Conservation (phyloP, 2,797 vertebrate genomes). For the Clarias pachynema region DNA sequence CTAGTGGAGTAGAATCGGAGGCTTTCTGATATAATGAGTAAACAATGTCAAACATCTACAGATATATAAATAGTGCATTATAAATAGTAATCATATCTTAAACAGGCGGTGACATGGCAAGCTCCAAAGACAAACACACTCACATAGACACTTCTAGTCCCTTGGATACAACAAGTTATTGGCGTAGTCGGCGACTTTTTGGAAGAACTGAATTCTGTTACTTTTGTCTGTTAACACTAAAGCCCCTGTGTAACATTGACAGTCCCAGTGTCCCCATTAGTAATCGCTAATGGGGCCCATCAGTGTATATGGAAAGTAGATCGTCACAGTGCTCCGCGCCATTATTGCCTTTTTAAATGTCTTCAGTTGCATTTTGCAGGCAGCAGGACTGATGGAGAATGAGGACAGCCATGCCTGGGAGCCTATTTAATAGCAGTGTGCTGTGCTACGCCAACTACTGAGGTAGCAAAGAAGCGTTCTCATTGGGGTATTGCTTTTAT, state of each 20-base stretch:
- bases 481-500: not conserved
- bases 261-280: not conserved
- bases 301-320: not conserved
- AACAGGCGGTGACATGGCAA: not conserved
- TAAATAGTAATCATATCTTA: not conserved
- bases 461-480: not conserved
- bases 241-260: not conserved
- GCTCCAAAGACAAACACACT: not conserved
- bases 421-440: not conserved
- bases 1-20: not conserved
- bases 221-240: not conserved
- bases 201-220: not conserved
- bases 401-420: not conserved
- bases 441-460: not conserved
- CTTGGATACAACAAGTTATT: not conserved
- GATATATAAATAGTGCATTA: slow-evolving; percentile 30
- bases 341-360: slow-evolving; percentile 33
- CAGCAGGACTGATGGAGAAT: not conserved
- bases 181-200: not conserved
- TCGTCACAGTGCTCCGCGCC: not conserved
- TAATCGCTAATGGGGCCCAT: slow-evolving; percentile 25
- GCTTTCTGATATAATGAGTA: slow-evolving; percentile 1
- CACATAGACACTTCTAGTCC: not conserved
- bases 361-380: slow-evolving; percentile 4
- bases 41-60: slow-evolving; percentile 22